Conservation (phyloP, 2,113 vertebrate genomes). For the Tragelaphus imberbis region DNA sequence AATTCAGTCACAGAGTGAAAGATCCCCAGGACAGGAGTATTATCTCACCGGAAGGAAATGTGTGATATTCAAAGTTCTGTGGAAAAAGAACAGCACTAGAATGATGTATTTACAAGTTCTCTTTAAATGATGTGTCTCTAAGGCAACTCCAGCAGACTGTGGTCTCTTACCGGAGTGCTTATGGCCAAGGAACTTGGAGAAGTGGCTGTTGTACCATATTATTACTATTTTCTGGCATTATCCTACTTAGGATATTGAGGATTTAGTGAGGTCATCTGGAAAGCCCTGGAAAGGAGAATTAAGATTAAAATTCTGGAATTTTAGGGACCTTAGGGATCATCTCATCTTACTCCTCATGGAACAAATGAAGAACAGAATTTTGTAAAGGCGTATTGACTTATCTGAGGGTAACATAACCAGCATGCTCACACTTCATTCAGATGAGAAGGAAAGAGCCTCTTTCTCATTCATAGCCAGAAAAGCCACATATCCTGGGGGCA, state of each 20-base stretch:
- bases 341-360: not conserved
- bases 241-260: not conserved
- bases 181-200: not conserved
- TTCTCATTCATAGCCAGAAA: not conserved
- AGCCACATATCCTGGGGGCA: not conserved
- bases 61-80: not conserved
- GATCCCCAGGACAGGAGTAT: not conserved
- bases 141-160: not conserved
- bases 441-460: not conserved
- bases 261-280: not conserved
- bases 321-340: not conserved
- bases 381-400: not conserved
- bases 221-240: not conserved
- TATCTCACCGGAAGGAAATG: not conserved
- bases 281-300: not conserved
- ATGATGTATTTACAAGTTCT: not conserved
- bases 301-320: not conserved
- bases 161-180: not conserved
- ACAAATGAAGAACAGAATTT: slow-evolving; percentile 13
- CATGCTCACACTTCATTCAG: not conserved
- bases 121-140: not conserved
- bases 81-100: not conserved
- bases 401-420: no score
- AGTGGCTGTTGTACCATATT: not conserved
- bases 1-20: not conserved